A percentile compares a stretch with the other conserved stretches of the same genome.
Evolutionary conservation across 2,888 invertebrate genomes (phyloP).

Genomic region (Chromoteleia sp.): DNA sequence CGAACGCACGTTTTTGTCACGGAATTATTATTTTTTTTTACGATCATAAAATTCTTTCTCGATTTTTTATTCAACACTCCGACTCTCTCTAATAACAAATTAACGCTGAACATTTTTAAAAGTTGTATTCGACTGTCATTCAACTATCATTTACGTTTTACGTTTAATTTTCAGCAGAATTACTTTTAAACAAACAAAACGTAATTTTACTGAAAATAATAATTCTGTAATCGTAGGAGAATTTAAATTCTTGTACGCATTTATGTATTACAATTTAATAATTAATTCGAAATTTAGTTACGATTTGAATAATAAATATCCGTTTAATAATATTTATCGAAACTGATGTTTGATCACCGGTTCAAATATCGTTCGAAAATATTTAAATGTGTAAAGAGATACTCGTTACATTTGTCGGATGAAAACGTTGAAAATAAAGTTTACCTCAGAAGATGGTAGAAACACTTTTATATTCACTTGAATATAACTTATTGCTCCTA

Average conservation of each 20-base stretch:
- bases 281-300: too few relatives aligned
- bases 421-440: constrained; percentile 1
- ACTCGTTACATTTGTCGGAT: not conserved
- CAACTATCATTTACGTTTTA: not conserved
- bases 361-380: too few relatives aligned
- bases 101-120: not conserved
- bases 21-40: not conserved
- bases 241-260: too few relatives aligned
- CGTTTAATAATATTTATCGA: too few relatives aligned
- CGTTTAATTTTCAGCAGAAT: not conserved
- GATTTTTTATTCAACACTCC: not conserved
- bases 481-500: not conserved
- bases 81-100: not conserved
- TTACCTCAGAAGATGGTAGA: not conserved
- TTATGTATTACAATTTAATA: too few relatives aligned
- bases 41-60: not conserved
- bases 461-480: not conserved
- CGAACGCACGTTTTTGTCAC: not conserved
- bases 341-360: too few relatives aligned
- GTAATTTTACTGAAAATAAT: too few relatives aligned
- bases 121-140: not conserved
- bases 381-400: not conserved
- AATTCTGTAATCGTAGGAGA: too few relatives aligned
- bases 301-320: too few relatives aligned
- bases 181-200: too few relatives aligned